These are phyloP conservation scores for Dasysyrphus tricinctus DNA, from an alignment of 2,888 invertebrate genomes.

Conservation along the genomic window DNA sequence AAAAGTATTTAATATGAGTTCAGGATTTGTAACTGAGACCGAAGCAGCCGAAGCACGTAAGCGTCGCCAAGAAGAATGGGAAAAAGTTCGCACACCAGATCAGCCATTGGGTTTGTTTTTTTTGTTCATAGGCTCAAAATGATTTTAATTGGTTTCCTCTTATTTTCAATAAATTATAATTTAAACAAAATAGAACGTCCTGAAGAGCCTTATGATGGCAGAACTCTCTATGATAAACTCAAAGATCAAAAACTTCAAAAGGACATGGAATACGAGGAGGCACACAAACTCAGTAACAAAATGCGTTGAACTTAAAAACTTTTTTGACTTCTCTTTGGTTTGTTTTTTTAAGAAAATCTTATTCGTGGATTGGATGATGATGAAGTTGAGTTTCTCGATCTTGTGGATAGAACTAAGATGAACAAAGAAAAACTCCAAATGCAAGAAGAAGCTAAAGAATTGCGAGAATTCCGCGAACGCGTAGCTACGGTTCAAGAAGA, in stretches of 20 bases:
- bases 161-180: slow-evolving; percentile 55
- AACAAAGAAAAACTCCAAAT: slow-evolving; percentile 93
- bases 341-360: slow-evolving; percentile 88
- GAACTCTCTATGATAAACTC: slow-evolving; percentile 95
- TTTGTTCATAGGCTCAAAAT: not conserved
- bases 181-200: slow-evolving; percentile 90
- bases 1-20: slow-evolving; percentile 87
- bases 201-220: slow-evolving; percentile 91
- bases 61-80: slow-evolving; percentile 97
- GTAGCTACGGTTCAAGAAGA: slow-evolving; percentile 88
- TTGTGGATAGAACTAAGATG: slow-evolving; percentile 93
- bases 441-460: slow-evolving; percentile 92
- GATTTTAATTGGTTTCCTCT: not conserved
- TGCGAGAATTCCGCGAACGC: slow-evolving; percentile 91
- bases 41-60: slow-evolving; percentile 92
- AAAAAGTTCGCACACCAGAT: slow-evolving; percentile 94
- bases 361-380: slow-evolving; percentile 97
- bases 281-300: slow-evolving; percentile 95
- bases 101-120: slow-evolving; percentile 90
- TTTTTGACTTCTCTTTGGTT: not conserved
- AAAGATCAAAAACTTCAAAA: slow-evolving; percentile 96
- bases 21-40: slow-evolving; percentile 94
- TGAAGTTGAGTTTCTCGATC: slow-evolving; percentile 96
- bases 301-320: not conserved
- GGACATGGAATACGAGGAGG: slow-evolving; percentile 97